Conservation (phyloP, 2,888 invertebrate species). For the Andrena haemorrhoa region DNA sequence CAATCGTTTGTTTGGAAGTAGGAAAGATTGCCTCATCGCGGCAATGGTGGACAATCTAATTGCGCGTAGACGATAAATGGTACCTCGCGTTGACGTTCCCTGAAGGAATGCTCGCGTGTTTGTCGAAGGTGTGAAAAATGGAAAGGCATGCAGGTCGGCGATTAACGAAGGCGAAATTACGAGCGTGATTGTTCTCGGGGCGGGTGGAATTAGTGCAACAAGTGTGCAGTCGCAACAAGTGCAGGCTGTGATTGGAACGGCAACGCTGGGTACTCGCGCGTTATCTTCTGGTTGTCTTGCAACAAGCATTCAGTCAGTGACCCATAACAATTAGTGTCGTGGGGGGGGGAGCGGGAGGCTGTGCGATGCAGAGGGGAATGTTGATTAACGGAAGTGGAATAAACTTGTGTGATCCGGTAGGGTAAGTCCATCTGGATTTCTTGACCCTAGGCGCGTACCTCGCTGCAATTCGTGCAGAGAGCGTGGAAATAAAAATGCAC, state of each 20-base stretch:
- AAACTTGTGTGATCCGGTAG: constrained; percentile 81
- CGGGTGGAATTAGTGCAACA: constrained; percentile 48
- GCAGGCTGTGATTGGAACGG: constrained; percentile 56
- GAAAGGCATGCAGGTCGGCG: constrained; percentile 2
- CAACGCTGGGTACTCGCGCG: constrained; percentile 66
- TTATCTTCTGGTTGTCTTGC: constrained; percentile 75
- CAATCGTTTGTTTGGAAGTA: background rate
- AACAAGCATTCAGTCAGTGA: constrained; percentile 80
- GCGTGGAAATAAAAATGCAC: background rate
- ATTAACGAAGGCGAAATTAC: constrained; percentile 32
- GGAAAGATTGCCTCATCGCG: background rate
- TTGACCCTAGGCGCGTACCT: constrained; percentile 47
- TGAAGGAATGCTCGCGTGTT: background rate
- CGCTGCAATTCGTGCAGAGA: constrained; percentile 1
- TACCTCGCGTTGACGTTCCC: background rate
- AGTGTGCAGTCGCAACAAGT: constrained; percentile 62
- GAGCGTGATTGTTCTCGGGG: constrained; percentile 9
- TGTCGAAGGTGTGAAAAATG: background rate
- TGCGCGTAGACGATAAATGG: background rate
- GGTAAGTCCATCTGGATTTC: constrained; percentile 56
- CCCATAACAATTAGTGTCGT: constrained; percentile 81
- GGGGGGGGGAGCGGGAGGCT: constrained; percentile 66
- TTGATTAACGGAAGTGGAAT: constrained; percentile 82
- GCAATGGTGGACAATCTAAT: background rate
- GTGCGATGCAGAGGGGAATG: constrained; percentile 71